Percentiles rank a stretch among this genome's conserved stretches.
Evolutionary conservation across 2,797 vertebrate species (phyloP).

Genomic region (Smutsia temminckii): DNA sequence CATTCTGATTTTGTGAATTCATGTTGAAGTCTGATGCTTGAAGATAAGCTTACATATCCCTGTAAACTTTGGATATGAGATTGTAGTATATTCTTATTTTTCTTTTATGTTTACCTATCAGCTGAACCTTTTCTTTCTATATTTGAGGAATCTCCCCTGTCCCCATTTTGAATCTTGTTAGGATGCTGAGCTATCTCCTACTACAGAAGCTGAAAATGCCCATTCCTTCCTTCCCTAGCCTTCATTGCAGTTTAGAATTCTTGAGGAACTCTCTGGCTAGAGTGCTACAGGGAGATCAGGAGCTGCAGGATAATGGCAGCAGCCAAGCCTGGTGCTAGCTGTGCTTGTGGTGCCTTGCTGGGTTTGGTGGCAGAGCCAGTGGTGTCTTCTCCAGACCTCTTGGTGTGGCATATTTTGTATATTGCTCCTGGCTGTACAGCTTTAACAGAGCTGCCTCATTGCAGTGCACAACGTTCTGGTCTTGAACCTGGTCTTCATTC

Average conservation of each 20-base stretch:
- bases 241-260: neutral
- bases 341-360: neutral
- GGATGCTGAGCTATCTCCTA: neutral
- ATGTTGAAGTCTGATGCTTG: neutral
- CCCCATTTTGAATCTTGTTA: neutral
- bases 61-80: neutral
- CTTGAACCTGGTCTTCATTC: neutral
- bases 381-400: neutral
- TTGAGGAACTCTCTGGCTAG: neutral
- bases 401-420: neutral
- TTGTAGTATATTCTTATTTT: neutral
- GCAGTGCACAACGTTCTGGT: neutral
- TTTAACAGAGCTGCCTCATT: neutral
- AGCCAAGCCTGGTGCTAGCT: neutral
- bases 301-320: neutral
- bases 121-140: neutral
- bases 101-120: neutral
- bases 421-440: neutral
- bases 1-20: conserved; percentile 45
- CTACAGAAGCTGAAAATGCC: neutral
- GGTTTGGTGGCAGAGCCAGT: neutral
- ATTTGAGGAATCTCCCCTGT: neutral
- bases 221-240: neutral
- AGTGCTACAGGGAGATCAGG: neutral
- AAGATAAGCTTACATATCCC: neutral